These are phyloP conservation scores for Pomatorhinus ruficollis DNA, from an alignment of 2,113 vertebrate species.

Conservation along the genomic window DNA sequence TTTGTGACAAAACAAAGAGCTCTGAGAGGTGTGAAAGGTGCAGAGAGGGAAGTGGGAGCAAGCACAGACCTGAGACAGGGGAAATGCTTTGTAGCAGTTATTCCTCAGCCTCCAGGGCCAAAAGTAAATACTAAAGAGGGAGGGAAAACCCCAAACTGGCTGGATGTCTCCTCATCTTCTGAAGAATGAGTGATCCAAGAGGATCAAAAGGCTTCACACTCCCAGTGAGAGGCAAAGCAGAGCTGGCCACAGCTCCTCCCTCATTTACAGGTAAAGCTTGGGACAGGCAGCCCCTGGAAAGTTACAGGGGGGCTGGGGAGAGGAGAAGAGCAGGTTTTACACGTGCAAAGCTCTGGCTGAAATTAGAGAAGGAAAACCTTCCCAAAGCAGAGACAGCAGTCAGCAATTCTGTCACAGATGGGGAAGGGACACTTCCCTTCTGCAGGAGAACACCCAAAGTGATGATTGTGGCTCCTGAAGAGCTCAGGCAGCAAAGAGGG, in stretches of 20 bases:
- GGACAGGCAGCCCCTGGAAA: neutral
- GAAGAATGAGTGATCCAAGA: neutral
- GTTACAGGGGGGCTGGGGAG: fast-evolving
- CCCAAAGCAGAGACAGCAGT: neutral
- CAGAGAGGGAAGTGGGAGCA: neutral
- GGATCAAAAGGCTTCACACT: neutral
- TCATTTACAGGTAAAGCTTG: neutral
- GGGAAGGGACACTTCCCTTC: neutral
- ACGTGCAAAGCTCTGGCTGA: neutral
- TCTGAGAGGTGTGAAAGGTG: neutral
- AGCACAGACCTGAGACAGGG: neutral
- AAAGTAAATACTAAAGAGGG: neutral
- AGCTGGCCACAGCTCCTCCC: neutral
- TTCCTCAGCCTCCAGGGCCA: neutral
- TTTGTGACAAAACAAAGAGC: neutral
- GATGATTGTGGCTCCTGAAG: neutral
- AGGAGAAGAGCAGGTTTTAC: neutral
- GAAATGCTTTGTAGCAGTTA: neutral
- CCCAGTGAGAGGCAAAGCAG: neutral
- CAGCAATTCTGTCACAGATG: neutral
- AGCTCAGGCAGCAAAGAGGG: neutral
- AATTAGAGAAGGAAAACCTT: neutral
- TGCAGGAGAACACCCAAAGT: neutral
- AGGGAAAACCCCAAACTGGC: neutral
- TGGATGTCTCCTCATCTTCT: neutral